A percentile compares a stretch with the other conserved stretches of the same genome.
Conservation (phyloP, 2,888 invertebrate genomes). For the Microlaimidae sp. region DNA sequence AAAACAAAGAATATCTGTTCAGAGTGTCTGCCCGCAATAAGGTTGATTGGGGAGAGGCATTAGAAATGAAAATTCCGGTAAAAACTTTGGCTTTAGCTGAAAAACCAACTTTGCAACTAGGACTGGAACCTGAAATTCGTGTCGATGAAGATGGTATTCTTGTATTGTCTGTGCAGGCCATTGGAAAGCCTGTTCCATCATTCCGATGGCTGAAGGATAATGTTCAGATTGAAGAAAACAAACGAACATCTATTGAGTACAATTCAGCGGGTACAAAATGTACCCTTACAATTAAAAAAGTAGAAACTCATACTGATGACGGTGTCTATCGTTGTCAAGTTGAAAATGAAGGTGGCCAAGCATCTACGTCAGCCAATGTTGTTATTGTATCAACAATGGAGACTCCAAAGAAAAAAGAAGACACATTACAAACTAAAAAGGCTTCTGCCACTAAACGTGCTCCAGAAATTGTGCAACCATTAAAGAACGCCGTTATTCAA, state of each 20-base stretch:
- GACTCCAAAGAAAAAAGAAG: not conserved
- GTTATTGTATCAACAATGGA: not conserved
- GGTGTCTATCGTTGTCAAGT: conserved; percentile 38
- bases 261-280: conserved; percentile 25
- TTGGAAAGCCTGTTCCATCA: conserved; percentile 13
- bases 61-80: conserved; percentile 6
- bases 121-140: not conserved
- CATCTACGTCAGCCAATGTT: conserved; percentile 16
- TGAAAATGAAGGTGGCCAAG: conserved; percentile 36
- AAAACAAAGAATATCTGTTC: conserved; percentile 24
- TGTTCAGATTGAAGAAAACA: conserved; percentile 24
- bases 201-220: conserved; percentile 14
- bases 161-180: conserved; percentile 18
- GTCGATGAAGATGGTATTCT: conserved; percentile 18
- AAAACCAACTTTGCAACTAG: conserved; percentile 1
- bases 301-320: conserved; percentile 32
- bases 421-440: too few relatives aligned
- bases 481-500: conserved; percentile 9
- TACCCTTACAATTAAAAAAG: conserved; percentile 28
- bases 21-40: conserved; percentile 20
- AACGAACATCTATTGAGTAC: conserved; percentile 22
- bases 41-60: conserved; percentile 12
- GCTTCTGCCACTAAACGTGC: not conserved
- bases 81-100: conserved; percentile 1
- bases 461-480: conserved; percentile 11